Base-by-base conservation (phyloP, 2,113 vertebrate genomes). In the Prionailurus viverrinus region DNA sequence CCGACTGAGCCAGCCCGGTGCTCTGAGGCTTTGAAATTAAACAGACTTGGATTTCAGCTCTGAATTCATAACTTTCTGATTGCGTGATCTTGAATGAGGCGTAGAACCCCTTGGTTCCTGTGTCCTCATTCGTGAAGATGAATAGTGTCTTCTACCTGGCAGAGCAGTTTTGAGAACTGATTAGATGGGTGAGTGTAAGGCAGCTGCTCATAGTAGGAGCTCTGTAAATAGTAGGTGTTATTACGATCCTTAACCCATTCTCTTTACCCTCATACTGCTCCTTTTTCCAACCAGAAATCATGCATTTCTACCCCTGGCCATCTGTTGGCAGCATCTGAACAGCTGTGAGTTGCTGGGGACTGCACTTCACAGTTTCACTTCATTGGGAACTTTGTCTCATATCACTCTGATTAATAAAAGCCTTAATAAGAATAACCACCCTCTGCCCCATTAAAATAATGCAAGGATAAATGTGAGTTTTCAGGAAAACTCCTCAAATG, bases 391-490 rank as follows among this genome's bases (percentile, higher is more conserved):
- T 21, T 53, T 85, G 65, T 81, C 51, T 93, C 25, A 18, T 78
- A 73, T 81, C 71, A 66, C n/a, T 90, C 83, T 96, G 55, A n/a
- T 18, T 94, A 85, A 74, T 66, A 91, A 92, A 92, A 84, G 13
- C 41, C 36, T 91, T 91, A 90, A 80, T 95, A 74, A 92, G 58
- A 96, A 92, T 88, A 84, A 80, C 51, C 9, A 94, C 48, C 81
- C 31, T 87, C 82, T 95, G 14, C 21, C 16, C 10, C 55, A 95
- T 85, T 94, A 94, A 93, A 97, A 73, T 87, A 73, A 94, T 53
- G 51, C 2, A 81, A 94, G n/a, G 51, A 96, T 91, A 95, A 91
- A 96, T 93, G 45, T 88, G 65, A 94, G 69, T 76, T 97, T 95
- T 92, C 41, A 87, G 71, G 31, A 84, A 95, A 91, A 66, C 4